Base-by-base conservation (phyloP, 2,888 invertebrate genomes). In the Zygaena filipendulae region DNA sequence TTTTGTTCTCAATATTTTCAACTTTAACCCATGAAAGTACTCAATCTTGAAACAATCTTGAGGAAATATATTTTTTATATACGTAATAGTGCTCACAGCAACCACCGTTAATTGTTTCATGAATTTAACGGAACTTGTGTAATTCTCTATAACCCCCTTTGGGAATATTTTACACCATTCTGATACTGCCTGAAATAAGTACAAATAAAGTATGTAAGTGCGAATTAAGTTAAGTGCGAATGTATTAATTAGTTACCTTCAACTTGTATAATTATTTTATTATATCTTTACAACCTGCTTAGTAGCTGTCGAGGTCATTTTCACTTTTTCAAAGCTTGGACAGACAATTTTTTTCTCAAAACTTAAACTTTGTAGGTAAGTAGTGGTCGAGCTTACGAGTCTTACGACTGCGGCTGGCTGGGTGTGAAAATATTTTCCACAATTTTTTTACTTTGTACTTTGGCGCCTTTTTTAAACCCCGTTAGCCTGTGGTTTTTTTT, bases 41-140 rank as follows among this genome's bases (percentile, higher is more conserved):
- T 70, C 66, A 2, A 42, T 27, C 0, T 38, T 49, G 30, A 54
- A 77, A 30, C 55, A 59, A 2, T 71, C 64, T 32, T 61, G 59
- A 0, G 66, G 56, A 27, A 71, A 63, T 0, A 50, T 42, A 26
- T 62, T 57, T 39, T 62, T 70, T 33, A 66, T 31, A 38, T 67
- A 70, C 0, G 60, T 59, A 23, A 77, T 59, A 0, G 58, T 62
- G 36, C 75, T 74, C 1, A 74, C 37, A 1, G 67, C 71, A 2
- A 75, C 46, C 0, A 53, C 49, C 0, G 75, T 74, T 11, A 77
- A 32, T 36, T 74, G 69, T 40, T 75, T 77, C 56, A 75, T 67
- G 32, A 74, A 72, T 3, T 53, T 61, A 3, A 60, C 54, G 1
- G 77, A 77, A 32, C 59, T 63, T 2, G 66, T 66, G 29, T 66